Conservation (phyloP, 2,797 vertebrate genomes). For the Myotis pilosus region DNA sequence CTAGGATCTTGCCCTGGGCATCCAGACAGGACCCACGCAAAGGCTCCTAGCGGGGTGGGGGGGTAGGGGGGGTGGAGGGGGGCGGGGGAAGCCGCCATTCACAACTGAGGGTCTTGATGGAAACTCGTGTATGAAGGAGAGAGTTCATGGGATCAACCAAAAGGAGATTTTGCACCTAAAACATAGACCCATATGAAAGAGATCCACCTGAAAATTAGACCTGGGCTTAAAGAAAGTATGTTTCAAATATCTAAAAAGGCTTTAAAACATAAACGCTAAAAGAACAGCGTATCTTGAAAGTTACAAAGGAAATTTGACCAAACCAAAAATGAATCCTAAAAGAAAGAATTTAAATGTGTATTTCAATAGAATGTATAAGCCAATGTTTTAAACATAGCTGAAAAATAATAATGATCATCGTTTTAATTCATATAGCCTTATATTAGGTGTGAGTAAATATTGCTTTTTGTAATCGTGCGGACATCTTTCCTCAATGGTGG, state of each 20-base stretch:
- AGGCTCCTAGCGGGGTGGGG: neutral
- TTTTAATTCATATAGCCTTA: neutral
- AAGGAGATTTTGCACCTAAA: neutral
- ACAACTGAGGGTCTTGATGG: neutral
- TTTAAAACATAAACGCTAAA: neutral
- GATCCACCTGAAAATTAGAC: no score
- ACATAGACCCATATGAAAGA: neutral
- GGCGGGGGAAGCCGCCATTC: no score
- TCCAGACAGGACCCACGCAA: fast-evolving
- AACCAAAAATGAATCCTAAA: constrained; percentile 26
- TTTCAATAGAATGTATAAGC: neutral
- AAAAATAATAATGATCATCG: neutral
- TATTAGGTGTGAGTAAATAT: neutral
- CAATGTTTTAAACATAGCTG: neutral
- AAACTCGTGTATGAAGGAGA: neutral
- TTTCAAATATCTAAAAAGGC: neutral
- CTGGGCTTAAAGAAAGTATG: neutral
- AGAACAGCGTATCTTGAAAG: neutral
- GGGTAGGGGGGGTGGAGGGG: fast-evolving
- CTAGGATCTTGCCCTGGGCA: neutral
- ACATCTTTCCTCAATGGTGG: neutral
- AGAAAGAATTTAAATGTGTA: neutral
- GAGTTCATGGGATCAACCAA: neutral
- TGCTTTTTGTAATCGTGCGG: neutral
- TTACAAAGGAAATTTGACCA: neutral